Percentiles rank a stretch among this genome's conserved stretches.
phyloP scores from a whole-genome alignment of 2,888 invertebrate species.

The Synanthedon andrenaeformis region DNA sequence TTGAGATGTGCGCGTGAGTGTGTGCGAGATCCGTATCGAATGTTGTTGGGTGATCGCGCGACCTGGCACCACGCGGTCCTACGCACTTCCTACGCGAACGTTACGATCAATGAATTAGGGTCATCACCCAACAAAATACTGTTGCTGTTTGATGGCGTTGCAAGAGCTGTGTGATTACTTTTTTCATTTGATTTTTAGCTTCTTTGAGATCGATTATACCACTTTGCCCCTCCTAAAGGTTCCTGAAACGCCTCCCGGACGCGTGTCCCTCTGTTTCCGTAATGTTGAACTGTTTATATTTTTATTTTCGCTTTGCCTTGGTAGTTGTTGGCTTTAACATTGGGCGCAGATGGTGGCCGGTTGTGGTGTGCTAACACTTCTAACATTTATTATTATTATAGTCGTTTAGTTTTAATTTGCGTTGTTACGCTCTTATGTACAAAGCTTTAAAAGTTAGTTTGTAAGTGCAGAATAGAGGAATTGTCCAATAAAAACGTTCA shows the following conservation, averaged over 20 bases:
- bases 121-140: conserved; percentile 57
- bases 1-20: conserved; percentile 27
- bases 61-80: conserved; percentile 41
- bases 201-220: conserved; percentile 20
- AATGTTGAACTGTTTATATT: conserved; percentile 47
- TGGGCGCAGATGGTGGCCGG: conserved; percentile 57
- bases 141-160: conserved; percentile 61
- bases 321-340: conserved; percentile 65
- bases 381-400: conserved; percentile 41
- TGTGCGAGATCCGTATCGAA: conserved; percentile 47
- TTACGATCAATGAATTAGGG: conserved; percentile 1
- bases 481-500: conserved; percentile 8
- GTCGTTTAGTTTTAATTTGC: conserved; percentile 44
- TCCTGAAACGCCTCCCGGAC: conserved; percentile 59
- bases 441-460: conserved; percentile 32
- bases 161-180: conserved; percentile 58
- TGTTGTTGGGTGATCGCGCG: conserved; percentile 62
- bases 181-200: conserved; percentile 44
- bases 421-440: conserved; percentile 43
- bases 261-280: conserved; percentile 64
- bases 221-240: conserved; percentile 27
- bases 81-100: conserved; percentile 19
- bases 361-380: conserved; percentile 65
- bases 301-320: conserved; percentile 66
- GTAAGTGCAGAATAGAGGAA: conserved; percentile 25